phyloP scores from a whole-genome alignment of 2,888 invertebrate species.

The Eupithecia subfuscata region DNA sequence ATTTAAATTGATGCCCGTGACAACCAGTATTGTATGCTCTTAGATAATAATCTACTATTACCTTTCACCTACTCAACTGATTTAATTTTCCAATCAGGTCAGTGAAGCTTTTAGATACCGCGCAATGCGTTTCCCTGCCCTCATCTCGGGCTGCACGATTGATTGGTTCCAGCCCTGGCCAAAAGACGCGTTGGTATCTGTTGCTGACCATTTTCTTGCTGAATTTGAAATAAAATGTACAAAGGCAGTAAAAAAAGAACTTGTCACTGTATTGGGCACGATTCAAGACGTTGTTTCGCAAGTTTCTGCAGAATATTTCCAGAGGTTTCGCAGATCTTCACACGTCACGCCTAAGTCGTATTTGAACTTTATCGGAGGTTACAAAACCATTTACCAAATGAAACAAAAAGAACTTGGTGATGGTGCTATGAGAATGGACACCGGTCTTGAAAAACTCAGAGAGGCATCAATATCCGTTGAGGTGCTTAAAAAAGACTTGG shows the following conservation, averaged over 20 bases:
- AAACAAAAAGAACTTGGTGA: conserved; percentile 95
- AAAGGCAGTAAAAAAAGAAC: conserved; percentile 90
- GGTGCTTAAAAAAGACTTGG: conserved; percentile 94
- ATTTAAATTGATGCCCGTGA: neutral
- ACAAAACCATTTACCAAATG: conserved; percentile 95
- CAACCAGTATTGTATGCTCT: neutral
- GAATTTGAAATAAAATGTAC: conserved; percentile 96
- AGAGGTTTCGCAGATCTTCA: conserved; percentile 95
- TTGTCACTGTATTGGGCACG: conserved; percentile 95
- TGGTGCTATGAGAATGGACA: conserved; percentile 96
- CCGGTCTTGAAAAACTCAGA: conserved; percentile 96
- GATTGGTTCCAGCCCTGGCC: conserved; percentile 99
- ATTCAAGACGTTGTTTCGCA: conserved; percentile 96
- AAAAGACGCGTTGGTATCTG: conserved; percentile 95
- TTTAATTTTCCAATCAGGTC: conserved; percentile 82
- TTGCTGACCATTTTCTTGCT: conserved; percentile 95
- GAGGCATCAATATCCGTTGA: conserved; percentile 98
- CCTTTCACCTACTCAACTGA: conserved; percentile 14
- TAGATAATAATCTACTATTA: neutral
- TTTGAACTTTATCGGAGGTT: conserved; percentile 96
- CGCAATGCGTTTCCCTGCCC: conserved; percentile 95
- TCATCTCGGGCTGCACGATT: conserved; percentile 98
- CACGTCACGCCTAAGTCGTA: conserved; percentile 99
- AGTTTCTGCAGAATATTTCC: conserved; percentile 94
- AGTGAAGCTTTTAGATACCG: conserved; percentile 97